A percentile compares a stretch with the other conserved stretches of the same genome.
Conservation (phyloP, 1,140 invertebrate species). For the Eupeodes corollae region DNA sequence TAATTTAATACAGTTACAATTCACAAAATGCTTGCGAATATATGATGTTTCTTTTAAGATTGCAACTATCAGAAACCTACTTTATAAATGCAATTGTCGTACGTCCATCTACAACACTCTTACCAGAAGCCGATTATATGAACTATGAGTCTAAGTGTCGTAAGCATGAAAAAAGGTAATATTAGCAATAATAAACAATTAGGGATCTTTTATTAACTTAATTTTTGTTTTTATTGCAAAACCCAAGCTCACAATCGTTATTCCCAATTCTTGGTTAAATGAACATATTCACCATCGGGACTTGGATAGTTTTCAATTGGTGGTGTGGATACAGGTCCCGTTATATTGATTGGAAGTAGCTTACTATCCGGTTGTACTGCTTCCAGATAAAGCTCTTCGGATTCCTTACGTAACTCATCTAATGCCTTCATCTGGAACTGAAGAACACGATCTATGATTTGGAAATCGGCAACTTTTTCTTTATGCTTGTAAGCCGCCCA, state of each 20-base stretch:
- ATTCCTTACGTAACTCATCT: slow-evolving; percentile 60
- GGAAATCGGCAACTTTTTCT: slow-evolving; percentile 50
- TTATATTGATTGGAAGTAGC: slow-evolving; percentile 51
- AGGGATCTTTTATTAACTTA: too few species aligned
- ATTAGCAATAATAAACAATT: too few species aligned
- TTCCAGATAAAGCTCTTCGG: slow-evolving; percentile 69
- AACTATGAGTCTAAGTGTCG: too few species aligned
- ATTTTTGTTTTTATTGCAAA: too few species aligned
- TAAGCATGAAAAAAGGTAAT: too few species aligned
- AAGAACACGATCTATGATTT: slow-evolving; percentile 53
- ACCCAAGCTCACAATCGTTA: slow-evolving; percentile 9
- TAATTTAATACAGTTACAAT: too few species aligned
- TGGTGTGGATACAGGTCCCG: slow-evolving; percentile 65
- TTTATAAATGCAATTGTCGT: too few species aligned
- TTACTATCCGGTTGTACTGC: slow-evolving; percentile 64
- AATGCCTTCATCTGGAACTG: slow-evolving; percentile 64
- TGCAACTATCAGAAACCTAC: too few species aligned
- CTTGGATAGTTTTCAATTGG: slow-evolving; percentile 62
- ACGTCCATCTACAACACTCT: too few species aligned
- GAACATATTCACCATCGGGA: slow-evolving; percentile 77
- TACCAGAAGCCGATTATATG: too few species aligned
- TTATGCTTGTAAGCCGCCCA: slow-evolving; percentile 59
- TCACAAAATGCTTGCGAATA: too few species aligned
- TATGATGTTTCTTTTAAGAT: too few species aligned
- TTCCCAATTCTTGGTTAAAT: slow-evolving; percentile 69